Evolutionary conservation across 2,888 invertebrate genomes (phyloP).

Genomic region (Aspidiotus rigidus): DNA sequence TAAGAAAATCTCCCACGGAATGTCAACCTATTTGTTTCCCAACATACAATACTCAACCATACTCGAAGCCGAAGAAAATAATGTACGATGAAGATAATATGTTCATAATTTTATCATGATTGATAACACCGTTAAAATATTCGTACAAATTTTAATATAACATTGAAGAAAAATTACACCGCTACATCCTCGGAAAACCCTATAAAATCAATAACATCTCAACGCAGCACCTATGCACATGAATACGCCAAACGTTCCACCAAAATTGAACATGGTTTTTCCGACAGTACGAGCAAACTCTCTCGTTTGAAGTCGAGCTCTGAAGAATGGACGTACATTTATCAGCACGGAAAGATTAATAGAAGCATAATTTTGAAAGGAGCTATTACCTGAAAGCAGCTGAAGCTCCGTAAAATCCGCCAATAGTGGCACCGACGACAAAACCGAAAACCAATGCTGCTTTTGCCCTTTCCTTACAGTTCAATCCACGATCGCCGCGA

Average conservation of each 20-base stretch:
- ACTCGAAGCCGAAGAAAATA: no score
- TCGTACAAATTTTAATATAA: no score
- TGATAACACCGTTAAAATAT: no score
- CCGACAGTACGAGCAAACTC: slow-evolving; percentile 88
- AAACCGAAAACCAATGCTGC: neutral
- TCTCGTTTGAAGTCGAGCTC: slow-evolving; percentile 81
- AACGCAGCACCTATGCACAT: slow-evolving; percentile 86
- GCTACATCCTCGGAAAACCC: no score
- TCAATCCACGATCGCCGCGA: neutral
- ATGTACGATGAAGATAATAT: no score
- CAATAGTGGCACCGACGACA: slow-evolving; percentile 3
- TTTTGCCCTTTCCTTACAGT: slow-evolving; percentile 1
- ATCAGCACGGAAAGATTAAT: neutral
- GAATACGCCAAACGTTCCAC: slow-evolving; percentile 95
- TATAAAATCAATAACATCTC: slow-evolving; percentile 52
- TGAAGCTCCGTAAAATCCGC: slow-evolving; percentile 3
- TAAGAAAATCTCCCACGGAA: no score
- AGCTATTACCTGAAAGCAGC: neutral
- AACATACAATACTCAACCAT: no score
- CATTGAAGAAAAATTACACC: no score
- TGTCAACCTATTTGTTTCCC: no score
- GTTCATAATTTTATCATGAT: no score
- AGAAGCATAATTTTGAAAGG: neutral
- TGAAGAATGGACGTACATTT: slow-evolving; percentile 42
- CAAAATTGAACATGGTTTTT: slow-evolving; percentile 94